A percentile compares a stretch with the other conserved stretches of the same genome.
These are phyloP conservation scores for Esox lucius DNA, from an alignment of 2,797 vertebrate species.

Conservation along the genomic window DNA sequence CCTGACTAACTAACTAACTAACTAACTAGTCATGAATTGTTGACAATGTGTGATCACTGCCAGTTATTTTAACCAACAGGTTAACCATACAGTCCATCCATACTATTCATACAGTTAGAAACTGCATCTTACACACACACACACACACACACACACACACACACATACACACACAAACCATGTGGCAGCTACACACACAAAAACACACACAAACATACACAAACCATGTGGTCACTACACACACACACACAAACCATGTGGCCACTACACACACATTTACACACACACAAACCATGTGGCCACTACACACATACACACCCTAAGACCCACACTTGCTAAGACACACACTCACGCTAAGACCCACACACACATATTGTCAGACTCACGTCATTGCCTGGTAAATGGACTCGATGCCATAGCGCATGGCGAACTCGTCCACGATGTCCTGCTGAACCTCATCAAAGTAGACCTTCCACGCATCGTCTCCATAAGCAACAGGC, in stretches of 20 bases:
- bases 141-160: background rate
- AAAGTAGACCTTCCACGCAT: conserved; percentile 97
- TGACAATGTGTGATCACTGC: too few species aligned
- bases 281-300: background rate
- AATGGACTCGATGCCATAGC: conserved; percentile 94
- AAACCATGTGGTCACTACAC: too few species aligned
- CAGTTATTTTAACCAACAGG: too few species aligned
- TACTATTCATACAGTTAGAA: too few species aligned
- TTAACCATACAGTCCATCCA: too few species aligned
- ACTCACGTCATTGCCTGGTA: conserved; percentile 99
- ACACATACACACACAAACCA: conserved; percentile 15
- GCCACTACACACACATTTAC: background rate
- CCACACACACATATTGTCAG: conserved; percentile 13
- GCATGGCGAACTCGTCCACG: conserved; percentile 96
- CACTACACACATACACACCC: background rate
- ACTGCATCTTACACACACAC: too few species aligned
- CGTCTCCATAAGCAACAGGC: conserved; percentile 86
- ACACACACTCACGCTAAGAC: conserved; percentile 14
- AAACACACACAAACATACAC: too few species aligned
- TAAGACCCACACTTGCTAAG: background rate
- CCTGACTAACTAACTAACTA: too few species aligned
- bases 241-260: too few species aligned
- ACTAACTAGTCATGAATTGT: too few species aligned
- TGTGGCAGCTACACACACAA: conserved; percentile 9
- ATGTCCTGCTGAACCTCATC: conserved; percentile 94